Percentiles rank a stretch among this genome's conserved stretches.
Conservation (phyloP, 2,797 vertebrate species). For the Tolypeutes matacus region DNA sequence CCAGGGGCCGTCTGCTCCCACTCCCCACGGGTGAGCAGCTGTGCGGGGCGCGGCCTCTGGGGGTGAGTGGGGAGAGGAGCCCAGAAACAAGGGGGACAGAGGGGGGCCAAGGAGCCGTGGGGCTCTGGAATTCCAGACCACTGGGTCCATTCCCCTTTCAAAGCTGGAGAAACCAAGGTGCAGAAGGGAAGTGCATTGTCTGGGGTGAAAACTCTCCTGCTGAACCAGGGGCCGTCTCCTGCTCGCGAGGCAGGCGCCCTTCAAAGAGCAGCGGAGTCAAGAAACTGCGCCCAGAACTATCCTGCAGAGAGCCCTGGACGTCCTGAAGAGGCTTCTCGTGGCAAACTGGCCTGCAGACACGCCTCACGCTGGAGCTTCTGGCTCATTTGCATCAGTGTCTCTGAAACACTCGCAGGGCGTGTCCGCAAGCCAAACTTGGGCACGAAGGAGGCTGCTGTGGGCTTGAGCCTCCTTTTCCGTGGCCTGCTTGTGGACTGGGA, state of each 20-base stretch:
- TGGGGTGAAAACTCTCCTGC: neutral
- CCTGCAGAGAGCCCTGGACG: conserved; percentile 89
- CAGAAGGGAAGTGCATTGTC: fast-evolving
- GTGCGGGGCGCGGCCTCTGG: fast-evolving
- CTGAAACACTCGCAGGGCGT: conserved; percentile 95
- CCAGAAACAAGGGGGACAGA: neutral
- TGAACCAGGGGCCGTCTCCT: too few species aligned
- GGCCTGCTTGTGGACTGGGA: too few species aligned
- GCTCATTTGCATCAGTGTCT: too few species aligned
- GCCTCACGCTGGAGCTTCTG: conserved; percentile 90
- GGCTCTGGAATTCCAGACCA: neutral
- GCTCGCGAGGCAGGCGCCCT: too few species aligned
- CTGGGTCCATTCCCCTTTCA: neutral
- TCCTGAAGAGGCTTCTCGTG: conserved; percentile 87
- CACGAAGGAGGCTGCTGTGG: too few species aligned
- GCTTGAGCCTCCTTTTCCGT: too few species aligned
- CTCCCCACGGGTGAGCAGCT: neutral
- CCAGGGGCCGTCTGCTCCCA: fast-evolving
- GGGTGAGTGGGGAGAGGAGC: fast-evolving
- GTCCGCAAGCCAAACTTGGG: conserved; percentile 90
- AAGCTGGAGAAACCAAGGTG: neutral
- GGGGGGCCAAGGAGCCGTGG: neutral
- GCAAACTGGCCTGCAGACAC: conserved; percentile 75
- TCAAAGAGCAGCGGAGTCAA: conserved; percentile 81
- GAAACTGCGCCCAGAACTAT: conserved; percentile 89